Base-by-base conservation (phyloP, 30 jellyfish, hydroid and myxozoan genomes). In the Cassiopea andromeda region DNA sequence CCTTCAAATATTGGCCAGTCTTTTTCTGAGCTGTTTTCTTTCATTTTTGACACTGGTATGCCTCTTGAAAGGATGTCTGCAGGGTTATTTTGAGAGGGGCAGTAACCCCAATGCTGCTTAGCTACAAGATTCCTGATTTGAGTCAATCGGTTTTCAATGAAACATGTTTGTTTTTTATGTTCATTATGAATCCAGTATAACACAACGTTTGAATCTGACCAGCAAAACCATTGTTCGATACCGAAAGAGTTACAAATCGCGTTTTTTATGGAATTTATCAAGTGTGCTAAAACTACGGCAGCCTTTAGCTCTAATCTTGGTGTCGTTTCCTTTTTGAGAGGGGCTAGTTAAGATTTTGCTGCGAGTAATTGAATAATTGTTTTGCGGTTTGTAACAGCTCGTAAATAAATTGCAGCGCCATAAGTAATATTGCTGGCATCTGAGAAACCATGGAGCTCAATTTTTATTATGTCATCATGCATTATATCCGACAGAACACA, bases 281-380 rank as follows among this genome's bases (percentile, higher is more conserved):
- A 44, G 5, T 68, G 19, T 2, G 94, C 89, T 15, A 76, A 74
- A 1, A 66, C 46, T 27, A 38, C 45, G 48, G 89, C 89, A 7
- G 90, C 86, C 70, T 9, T 61, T 43, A 87, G 69, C 49, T 77
- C 90, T 77, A 75, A 60, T 2, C 90, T 72, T 17, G 90, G 93
- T 50, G 57, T 59, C 43, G 78, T 44, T 17, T 73, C 68, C 6
- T 13, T 38, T 84, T 75, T 47, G 61, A 84, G 61, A 44, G 94
- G 83, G 2, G 84, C 89, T 8, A 75, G 38, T 87, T 64, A 58
- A 15, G 77, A 27, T 45, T 77, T 60, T 1, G 84, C 82, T 13
- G 87, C 73, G 54, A 59, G 46, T 48, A 77, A 44, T 73, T 46
- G 18, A 8, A 68, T 72, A 73, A 18, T 19, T 2, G 19, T 45